Evolutionary conservation across 2,113 vertebrate species (phyloP), one percentile per base, ranked within the genome.

Genomic region (Patagioenas fasciata): DNA sequence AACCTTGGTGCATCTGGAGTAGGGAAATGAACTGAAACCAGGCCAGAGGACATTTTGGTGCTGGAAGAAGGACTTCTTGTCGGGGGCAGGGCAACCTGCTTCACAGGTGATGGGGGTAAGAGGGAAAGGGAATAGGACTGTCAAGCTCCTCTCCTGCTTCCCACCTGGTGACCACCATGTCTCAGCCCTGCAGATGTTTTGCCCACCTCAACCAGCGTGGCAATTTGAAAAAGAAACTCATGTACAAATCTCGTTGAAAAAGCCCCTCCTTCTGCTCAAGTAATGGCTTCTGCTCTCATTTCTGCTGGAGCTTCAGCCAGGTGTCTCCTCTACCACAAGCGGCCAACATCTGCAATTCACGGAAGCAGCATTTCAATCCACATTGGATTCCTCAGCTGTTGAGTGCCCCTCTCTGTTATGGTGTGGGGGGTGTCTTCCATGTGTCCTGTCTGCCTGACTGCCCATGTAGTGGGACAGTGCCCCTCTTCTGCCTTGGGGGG

Each of bases 121-220:
- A 70, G 1, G 6, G 10, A 81, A 89, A 40, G 25, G 19, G 56
- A 88, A 17, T 31, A 54, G 56, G 81, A 56, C 34, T 53, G 38
- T 70, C 17, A 18, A 36, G 13, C 23, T n/a, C 73, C 75, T 34
- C 40, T 66, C 57, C 44, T 2, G 1, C 34, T 86, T 74, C 34
- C 38, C 6, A 0, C 16, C 17, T 0, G 0, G 29, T 57, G 47
- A 53, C 47, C 23, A 24, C 3, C 0, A 4, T 17, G 47, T 42
- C 82, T 93, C 74, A 88, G 42, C 48, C 29, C 15, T 31, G 34
- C 2, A 17, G 42, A 44, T 44, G 42, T 17, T 15, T 17, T 44
- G 42, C 42, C 42, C 42, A 44, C 42, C 42, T 44, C 42, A 16
- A 40, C 31, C 0, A 0, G 36, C 1, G 1, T 31, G 29, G 53